phyloP scores from a whole-genome alignment of 2,113 vertebrate species.

The Otolemur garnettii region DNA sequence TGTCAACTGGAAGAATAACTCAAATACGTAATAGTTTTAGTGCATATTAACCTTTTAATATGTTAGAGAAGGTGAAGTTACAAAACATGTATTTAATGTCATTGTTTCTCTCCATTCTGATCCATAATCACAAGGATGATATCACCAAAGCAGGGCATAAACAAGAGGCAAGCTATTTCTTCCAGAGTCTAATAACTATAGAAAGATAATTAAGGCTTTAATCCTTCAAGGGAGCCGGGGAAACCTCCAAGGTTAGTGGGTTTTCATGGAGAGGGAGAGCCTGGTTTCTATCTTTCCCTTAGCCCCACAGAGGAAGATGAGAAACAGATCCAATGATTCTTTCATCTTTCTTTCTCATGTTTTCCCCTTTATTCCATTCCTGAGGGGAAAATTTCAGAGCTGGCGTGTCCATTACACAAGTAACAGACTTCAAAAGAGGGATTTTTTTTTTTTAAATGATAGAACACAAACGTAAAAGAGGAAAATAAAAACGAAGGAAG shows the following conservation, averaged over 20 bases:
- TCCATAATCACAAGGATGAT: not conserved
- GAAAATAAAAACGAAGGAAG: not conserved
- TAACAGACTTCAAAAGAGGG: not conserved
- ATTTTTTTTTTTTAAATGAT: not conserved
- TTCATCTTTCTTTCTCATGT: not conserved
- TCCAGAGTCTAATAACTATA: not conserved
- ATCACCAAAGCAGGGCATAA: not conserved
- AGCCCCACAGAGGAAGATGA: not conserved
- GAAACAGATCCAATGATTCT: not conserved
- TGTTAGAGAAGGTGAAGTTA: not conserved
- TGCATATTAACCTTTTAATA: not conserved
- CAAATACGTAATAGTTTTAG: not conserved
- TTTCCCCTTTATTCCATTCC: not conserved
- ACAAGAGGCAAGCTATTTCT: not conserved
- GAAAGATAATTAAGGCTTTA: not conserved
- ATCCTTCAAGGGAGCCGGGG: not conserved
- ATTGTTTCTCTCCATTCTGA: not conserved
- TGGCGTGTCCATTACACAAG: not conserved
- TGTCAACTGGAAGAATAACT: not conserved
- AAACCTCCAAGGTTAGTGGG: not conserved
- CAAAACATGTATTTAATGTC: not conserved
- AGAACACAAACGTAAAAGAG: not conserved
- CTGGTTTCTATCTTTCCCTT: not conserved
- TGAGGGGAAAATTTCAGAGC: slow-evolving; percentile 2
- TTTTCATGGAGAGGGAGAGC: not conserved